These are phyloP conservation scores for Archips xylosteana DNA, from an alignment of 2,888 invertebrate species.

Conservation along the genomic window DNA sequence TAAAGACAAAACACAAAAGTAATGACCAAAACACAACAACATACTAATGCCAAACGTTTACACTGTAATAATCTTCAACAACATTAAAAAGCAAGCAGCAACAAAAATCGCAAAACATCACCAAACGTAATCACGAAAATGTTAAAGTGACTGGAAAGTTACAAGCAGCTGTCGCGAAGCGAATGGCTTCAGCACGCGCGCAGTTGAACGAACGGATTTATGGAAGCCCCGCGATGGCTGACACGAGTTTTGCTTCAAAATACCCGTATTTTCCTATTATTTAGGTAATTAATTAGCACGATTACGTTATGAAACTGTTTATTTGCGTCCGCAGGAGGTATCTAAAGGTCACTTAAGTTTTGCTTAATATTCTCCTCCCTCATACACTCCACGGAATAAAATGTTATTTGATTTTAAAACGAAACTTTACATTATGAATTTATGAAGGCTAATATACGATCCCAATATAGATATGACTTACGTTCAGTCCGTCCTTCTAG, in stretches of 20 bases:
- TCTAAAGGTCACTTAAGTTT: too few relatives aligned
- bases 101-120: neutral
- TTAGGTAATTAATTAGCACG: conserved; percentile 7
- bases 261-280: conserved; percentile 5
- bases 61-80: neutral
- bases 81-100: neutral
- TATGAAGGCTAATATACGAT: too few relatives aligned
- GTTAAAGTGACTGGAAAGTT: conserved; percentile 26
- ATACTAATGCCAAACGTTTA: neutral
- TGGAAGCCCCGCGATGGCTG: conserved; percentile 44
- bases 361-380: too few relatives aligned
- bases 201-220: conserved; percentile 46
- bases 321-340: neutral
- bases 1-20: too few relatives aligned
- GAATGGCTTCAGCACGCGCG: conserved; percentile 22
- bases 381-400: too few relatives aligned
- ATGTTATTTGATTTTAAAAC: too few relatives aligned
- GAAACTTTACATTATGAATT: too few relatives aligned
- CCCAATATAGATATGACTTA: too few relatives aligned
- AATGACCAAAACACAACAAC: neutral
- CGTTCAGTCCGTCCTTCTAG: too few relatives aligned
- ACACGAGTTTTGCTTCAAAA: conserved; percentile 28
- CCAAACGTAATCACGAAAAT: neutral
- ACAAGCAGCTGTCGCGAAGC: conserved; percentile 12
- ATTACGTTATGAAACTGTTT: conserved; percentile 23